Evolutionary conservation across 2,888 invertebrate species (phyloP), one percentile per base, ranked within the genome.

Genomic region (Sinohyriopsis cumingii): DNA sequence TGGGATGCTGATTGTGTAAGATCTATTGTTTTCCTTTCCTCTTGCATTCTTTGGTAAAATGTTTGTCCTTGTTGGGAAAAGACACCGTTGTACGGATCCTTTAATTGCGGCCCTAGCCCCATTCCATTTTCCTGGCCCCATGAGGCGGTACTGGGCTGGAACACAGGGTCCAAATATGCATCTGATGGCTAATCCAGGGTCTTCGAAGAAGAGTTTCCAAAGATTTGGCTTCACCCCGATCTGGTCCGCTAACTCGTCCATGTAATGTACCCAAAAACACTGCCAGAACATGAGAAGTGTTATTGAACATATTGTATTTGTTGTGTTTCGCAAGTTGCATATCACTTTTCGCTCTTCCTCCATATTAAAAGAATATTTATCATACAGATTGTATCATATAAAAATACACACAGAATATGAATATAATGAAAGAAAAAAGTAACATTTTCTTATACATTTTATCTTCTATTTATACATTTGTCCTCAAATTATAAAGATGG

Each of bases 191-290:
- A 89, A 69, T 15, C 60, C 56, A 0, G 86, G 87, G 56, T 87
- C 86, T 45, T 78, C 67, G 15, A 71, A 54, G 59, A 85, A 75
- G 54, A 87, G 71, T 24, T 63, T 61, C 59, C 68, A 65, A 20
- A 89, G 60, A 66, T 84, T 72, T 3, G 89, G 89, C 57, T 76
- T 77, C 3, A 73, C 86, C 3, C 87, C 87, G 33, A 88, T 82
- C 66, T 84, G 69, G 6, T 68, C 57, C 4, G 88, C 88, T 15
- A 89, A 76, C 25, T 85, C 83, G 74, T 89, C 89, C 89, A 89
- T 89, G 75, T 86, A 86, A 3, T 82, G 77, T 9, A 89, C 84
- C 88, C 88, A 89, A 72, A 84, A 87, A 19, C 87, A 86, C 88
- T 88, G 81, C 55, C 80, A 80, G 18, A 28, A 65, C 25, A 15